A percentile compares a stretch with the other conserved stretches of the same genome.
Evolutionary conservation across 92 coral and sea anemone genomes (phyloP).

Genomic region (Ricordea florida): DNA sequence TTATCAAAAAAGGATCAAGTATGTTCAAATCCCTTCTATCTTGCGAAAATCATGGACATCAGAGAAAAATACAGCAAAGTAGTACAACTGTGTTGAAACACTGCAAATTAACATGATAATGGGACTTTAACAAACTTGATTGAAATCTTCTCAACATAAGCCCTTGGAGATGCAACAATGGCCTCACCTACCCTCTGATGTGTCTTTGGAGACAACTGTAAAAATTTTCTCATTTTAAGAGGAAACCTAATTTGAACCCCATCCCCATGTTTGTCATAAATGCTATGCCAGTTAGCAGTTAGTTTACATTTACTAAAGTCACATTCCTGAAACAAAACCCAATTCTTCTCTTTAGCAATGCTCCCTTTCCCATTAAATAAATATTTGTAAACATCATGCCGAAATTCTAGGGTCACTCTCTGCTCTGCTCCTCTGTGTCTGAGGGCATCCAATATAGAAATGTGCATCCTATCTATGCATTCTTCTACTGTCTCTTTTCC

Average conservation of each 20-base stretch:
- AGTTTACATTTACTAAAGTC: constrained; percentile 35
- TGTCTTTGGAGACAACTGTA: constrained; percentile 8
- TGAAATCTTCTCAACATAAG: constrained; percentile 36
- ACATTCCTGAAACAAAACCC: constrained; percentile 13
- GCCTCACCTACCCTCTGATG: constrained; percentile 12
- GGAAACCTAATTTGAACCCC: constrained; percentile 34
- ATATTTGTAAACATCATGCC: constrained; percentile 60
- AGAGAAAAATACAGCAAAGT: no score
- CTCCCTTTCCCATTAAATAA: constrained; percentile 47
- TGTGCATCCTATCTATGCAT: no score
- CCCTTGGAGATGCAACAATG: constrained; percentile 15
- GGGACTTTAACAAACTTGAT: no score
- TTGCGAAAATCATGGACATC: no score
- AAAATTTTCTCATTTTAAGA: constrained; percentile 33
- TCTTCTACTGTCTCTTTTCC: no score
- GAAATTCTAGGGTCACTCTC: constrained; percentile 45
- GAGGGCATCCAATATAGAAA: constrained; percentile 36
- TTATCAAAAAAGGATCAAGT: no score
- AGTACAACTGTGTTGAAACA: no score
- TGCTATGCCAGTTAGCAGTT: constrained; percentile 16
- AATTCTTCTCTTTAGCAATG: background rate
- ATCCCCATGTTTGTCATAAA: constrained; percentile 32
- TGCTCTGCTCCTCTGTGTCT: constrained; percentile 30
- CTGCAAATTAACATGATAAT: no score
- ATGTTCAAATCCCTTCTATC: no score